These are phyloP conservation scores for Phylloscopus trochilus DNA, from an alignment of 2,113 vertebrate genomes.

Conservation along the genomic window DNA sequence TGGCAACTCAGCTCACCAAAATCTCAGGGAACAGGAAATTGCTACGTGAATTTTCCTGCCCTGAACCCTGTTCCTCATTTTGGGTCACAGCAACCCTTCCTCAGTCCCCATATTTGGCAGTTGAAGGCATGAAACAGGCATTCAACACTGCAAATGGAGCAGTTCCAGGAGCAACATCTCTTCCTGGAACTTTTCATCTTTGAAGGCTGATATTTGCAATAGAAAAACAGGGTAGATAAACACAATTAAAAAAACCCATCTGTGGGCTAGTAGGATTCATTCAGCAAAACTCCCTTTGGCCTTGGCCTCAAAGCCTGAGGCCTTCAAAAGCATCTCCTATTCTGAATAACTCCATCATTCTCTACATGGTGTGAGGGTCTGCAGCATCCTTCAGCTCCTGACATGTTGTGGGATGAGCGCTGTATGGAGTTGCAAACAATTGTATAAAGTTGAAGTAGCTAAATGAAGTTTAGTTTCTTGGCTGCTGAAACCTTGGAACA, in stretches of 20 bases:
- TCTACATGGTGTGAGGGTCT: not conserved
- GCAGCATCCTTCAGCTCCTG: not conserved
- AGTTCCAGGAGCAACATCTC: not conserved
- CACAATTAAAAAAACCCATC: not conserved
- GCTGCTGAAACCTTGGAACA: not conserved
- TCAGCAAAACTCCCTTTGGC: not conserved
- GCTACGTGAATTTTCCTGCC: not conserved
- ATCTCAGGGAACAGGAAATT: not conserved
- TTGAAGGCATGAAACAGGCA: not conserved
- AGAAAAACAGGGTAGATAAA: not conserved
- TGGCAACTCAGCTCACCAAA: not conserved
- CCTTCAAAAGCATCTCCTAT: not conserved
- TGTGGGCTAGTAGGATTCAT: not conserved
- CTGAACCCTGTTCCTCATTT: not conserved
- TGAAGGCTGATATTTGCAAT: not conserved
- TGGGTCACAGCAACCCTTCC: not conserved
- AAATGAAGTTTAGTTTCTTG: not conserved
- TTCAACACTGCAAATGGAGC: not conserved
- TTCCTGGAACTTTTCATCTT: not conserved
- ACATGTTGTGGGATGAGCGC: not conserved
- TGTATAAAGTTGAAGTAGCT: not conserved
- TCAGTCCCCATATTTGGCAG: not conserved
- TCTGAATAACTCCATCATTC: not conserved
- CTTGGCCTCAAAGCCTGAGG: not conserved
- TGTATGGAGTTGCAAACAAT: not conserved